A percentile compares a stretch with the other conserved stretches of the same genome.
Conservation (phyloP, 2,113 vertebrate species). For the Rhombomys opimus region DNA sequence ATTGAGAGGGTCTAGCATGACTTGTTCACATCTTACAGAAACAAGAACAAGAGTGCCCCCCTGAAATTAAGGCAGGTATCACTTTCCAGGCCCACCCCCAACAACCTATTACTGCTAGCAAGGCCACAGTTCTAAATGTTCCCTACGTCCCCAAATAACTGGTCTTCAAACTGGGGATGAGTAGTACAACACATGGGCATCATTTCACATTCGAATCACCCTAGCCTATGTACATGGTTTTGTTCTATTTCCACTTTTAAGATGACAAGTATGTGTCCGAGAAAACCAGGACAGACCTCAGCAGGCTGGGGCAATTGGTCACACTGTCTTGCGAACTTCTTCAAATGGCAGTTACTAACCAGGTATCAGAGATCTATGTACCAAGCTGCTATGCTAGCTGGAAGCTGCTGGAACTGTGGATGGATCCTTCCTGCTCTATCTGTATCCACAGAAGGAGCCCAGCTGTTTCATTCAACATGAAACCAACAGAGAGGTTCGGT, state of each 20-base stretch:
- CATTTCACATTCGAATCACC: background rate
- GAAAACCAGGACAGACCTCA: background rate
- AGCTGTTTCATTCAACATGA: background rate
- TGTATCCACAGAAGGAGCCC: background rate
- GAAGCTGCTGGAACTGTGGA: background rate
- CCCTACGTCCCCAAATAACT: background rate
- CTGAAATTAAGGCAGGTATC: background rate
- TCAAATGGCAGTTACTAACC: conserved; percentile 7
- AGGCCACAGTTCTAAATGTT: background rate
- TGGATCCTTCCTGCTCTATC: background rate
- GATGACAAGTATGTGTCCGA: background rate
- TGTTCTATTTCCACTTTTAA: background rate
- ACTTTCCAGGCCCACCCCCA: background rate
- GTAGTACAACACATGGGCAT: background rate
- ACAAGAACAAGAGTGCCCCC: background rate
- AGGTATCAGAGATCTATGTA: background rate
- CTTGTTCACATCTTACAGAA: background rate
- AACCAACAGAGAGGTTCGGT: background rate
- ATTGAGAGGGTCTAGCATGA: background rate
- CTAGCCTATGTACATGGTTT: background rate
- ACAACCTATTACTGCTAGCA: background rate
- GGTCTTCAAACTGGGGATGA: background rate
- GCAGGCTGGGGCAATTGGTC: background rate
- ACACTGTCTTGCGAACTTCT: background rate
- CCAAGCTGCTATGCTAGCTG: background rate